phyloP scores from a whole-genome alignment of 2,797 vertebrate species.

The Syngnathus acus region DNA sequence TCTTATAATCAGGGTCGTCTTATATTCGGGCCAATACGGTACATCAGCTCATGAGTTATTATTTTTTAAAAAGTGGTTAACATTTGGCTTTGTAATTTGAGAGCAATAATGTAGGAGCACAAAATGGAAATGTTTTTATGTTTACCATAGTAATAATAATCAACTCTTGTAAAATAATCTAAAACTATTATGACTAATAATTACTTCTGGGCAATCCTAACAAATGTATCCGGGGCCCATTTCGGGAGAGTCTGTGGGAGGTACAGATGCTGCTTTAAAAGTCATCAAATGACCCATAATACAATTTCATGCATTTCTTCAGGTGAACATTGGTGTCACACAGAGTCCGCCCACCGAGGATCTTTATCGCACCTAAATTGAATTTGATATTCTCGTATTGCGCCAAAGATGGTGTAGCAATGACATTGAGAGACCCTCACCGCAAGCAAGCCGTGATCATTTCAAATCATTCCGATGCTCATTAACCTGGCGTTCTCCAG shows the following conservation, averaged over 20 bases:
- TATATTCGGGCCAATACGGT: constrained; percentile 9
- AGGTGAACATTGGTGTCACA: not conserved
- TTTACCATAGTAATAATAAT: too few relatives aligned
- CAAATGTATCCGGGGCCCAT: constrained; percentile 6
- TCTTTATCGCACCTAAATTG: not conserved
- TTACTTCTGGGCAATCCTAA: too few relatives aligned
- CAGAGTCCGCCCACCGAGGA: not conserved
- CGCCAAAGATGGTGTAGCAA: not conserved
- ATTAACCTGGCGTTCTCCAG: constrained; percentile 35
- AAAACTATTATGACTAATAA: too few relatives aligned
- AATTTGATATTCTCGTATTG: not conserved
- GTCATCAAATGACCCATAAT: constrained; percentile 20
- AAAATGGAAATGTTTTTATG: constrained; percentile 2
- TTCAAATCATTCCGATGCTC: constrained; percentile 46
- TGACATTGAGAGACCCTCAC: constrained; percentile 3
- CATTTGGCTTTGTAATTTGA: not conserved
- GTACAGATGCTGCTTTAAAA: constrained; percentile 40
- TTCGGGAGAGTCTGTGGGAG: not conserved
- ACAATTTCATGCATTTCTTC: not conserved
- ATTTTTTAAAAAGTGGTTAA: constrained; percentile 6
- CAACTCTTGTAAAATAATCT: too few relatives aligned
- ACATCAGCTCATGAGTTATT: constrained; percentile 12
- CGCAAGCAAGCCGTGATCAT: constrained; percentile 30
- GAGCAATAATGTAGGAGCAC: not conserved
- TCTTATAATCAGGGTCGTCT: too few relatives aligned